phyloP scores from a whole-genome alignment of 2,888 invertebrate genomes.

The Synergus gifuensis region DNA sequence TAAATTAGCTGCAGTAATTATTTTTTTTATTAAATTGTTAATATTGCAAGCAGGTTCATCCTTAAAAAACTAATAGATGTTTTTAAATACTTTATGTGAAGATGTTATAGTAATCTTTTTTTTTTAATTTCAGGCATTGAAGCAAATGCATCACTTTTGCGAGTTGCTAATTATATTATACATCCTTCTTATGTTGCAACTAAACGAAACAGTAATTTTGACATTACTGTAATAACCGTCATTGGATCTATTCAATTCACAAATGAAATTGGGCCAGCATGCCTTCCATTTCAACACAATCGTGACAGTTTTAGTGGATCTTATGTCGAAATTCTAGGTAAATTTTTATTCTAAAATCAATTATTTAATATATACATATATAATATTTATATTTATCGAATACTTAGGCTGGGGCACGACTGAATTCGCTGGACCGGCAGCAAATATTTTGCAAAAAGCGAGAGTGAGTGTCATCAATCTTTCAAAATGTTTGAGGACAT shows the following conservation, averaged over 20 bases:
- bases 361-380: background rate
- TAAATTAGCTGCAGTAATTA: too few species aligned
- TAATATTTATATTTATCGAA: too few species aligned
- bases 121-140: slow-evolving; percentile 77
- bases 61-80: background rate
- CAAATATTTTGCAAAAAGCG: slow-evolving; percentile 79
- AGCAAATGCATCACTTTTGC: slow-evolving; percentile 78
- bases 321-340: slow-evolving; percentile 69
- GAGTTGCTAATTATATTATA: slow-evolving; percentile 69
- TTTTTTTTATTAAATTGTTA: too few species aligned
- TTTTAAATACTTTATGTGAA: background rate
- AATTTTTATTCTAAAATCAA: slow-evolving; percentile 41
- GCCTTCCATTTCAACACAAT: slow-evolving; percentile 81
- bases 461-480: slow-evolving; percentile 79
- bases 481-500: slow-evolving; percentile 73
- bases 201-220: slow-evolving; percentile 72
- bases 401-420: slow-evolving; percentile 82
- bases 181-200: slow-evolving; percentile 77
- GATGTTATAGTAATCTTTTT: background rate
- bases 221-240: slow-evolving; percentile 79
- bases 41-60: background rate
- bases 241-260: slow-evolving; percentile 77
- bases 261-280: slow-evolving; percentile 81
- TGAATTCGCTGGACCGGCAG: slow-evolving; percentile 78
- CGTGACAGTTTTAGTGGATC: slow-evolving; percentile 65